Percentiles rank a stretch among this genome's conserved stretches.
Evolutionary conservation across 1,140 invertebrate species (phyloP).

Genomic region (Brachionus manjavacas): DNA sequence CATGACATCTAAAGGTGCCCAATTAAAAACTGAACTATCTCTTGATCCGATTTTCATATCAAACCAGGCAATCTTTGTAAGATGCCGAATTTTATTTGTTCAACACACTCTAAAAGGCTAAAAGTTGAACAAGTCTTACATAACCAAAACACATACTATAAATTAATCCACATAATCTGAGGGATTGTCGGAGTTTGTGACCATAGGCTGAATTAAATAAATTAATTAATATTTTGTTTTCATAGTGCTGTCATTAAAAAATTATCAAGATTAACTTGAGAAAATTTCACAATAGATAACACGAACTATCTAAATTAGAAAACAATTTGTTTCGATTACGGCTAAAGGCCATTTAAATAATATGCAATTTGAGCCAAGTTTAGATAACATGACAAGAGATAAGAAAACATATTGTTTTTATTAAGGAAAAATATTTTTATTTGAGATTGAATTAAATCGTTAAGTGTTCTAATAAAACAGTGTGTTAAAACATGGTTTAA

Average conservation of each 20-base stretch:
- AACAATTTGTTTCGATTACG: neutral
- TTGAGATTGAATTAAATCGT: neutral
- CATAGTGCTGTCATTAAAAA: neutral
- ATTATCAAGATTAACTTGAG: constrained; percentile 6
- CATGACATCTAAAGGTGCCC: neutral
- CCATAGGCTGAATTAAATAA: neutral
- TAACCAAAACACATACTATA: neutral
- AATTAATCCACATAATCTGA: neutral
- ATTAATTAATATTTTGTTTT: neutral
- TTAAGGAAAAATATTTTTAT: neutral
- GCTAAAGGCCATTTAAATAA: neutral
- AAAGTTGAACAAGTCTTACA: neutral
- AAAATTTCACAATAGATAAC: neutral
- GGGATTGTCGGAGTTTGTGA: neutral
- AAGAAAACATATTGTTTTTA: constrained; percentile 28
- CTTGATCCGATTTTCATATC: neutral
- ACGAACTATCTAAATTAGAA: neutral
- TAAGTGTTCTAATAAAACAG: neutral
- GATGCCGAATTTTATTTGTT: neutral
- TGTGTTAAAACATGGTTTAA: neutral
- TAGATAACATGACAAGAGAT: constrained; percentile 9
- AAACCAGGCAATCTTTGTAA: neutral
- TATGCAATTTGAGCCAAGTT: neutral
- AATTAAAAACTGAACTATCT: neutral
- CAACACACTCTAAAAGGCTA: neutral